phyloP scores from a whole-genome alignment of 2,797 vertebrate species.

The Melanotaenia maccullochi region DNA sequence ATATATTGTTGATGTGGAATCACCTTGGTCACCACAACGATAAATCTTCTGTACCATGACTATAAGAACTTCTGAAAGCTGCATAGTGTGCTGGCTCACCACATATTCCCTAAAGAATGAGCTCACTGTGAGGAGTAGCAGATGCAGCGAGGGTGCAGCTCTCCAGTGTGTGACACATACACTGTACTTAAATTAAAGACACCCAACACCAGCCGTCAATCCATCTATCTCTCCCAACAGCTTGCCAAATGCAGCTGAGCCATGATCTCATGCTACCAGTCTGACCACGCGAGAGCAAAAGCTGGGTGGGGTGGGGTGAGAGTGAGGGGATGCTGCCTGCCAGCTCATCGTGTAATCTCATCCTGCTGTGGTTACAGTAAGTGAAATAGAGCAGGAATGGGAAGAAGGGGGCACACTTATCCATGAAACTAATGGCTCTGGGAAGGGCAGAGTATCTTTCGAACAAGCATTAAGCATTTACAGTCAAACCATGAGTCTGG shows the following conservation, averaged over 20 bases:
- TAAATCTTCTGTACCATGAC: conserved; percentile 50
- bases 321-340: conserved; percentile 55
- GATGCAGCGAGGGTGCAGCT: conserved; percentile 46
- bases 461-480: conserved; percentile 57
- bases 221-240: conserved; percentile 33
- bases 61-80: conserved; percentile 46
- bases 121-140: conserved; percentile 50
- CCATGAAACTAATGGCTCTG: conserved; percentile 68
- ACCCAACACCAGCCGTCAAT: conserved; percentile 63
- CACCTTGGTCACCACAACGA: conserved; percentile 36
- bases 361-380: conserved; percentile 75
- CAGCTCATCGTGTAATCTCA: conserved; percentile 73
- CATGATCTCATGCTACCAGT: conserved; percentile 72
- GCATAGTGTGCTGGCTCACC: conserved; percentile 55
- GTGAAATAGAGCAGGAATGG: conserved; percentile 67
- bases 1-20: conserved; percentile 26
- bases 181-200: conserved; percentile 66
- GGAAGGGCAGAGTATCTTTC: conserved; percentile 57
- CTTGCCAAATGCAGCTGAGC: conserved; percentile 64
- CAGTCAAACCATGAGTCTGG: conserved; percentile 56
- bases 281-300: conserved; percentile 33
- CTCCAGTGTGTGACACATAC: conserved; percentile 65
- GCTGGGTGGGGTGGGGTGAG: conserved; percentile 60
- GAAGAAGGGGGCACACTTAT: conserved; percentile 58
- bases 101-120: conserved; percentile 43